Percentiles rank a stretch among this genome's conserved stretches.
Evolutionary conservation across 2,888 invertebrate genomes (phyloP).

Genomic region (Dryobota labecula): DNA sequence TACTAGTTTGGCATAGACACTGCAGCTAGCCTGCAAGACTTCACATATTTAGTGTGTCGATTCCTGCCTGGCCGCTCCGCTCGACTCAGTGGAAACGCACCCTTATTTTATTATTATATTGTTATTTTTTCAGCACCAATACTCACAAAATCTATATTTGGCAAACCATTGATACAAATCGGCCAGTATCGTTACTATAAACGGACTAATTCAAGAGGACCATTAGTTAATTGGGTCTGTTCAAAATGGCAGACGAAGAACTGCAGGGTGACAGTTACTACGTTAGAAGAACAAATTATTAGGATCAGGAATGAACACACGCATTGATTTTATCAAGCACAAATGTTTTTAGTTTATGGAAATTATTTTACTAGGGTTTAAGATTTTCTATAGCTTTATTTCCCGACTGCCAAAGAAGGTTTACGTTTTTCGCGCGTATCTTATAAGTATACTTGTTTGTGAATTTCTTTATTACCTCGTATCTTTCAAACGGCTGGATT

Average conservation of each 20-base stretch:
- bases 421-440: too few species aligned
- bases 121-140: constrained; percentile 35
- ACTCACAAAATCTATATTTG: constrained; percentile 66
- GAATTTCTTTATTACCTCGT: too few species aligned
- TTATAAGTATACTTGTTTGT: too few species aligned
- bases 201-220: constrained; percentile 48
- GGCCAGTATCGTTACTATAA: constrained; percentile 71
- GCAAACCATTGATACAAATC: constrained; percentile 70
- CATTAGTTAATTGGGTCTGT: constrained; percentile 67
- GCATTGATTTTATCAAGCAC: constrained; percentile 44
- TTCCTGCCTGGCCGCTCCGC: not conserved
- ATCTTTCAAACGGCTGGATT: too few species aligned
- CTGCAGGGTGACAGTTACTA: constrained; percentile 69
- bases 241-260: constrained; percentile 34
- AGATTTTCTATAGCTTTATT: not conserved
- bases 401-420: too few species aligned
- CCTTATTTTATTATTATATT: not conserved
- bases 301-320: constrained; percentile 66
- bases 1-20: not conserved
- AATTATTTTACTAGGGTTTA: not conserved
- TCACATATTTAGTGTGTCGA: not conserved
- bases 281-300: constrained; percentile 63
- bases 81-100: not conserved
- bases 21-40: not conserved
- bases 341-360: not conserved